A percentile compares a stretch with the other conserved stretches of the same genome.
phyloP scores from a whole-genome alignment of 1,140 invertebrate genomes.

The Polypedilum pembai region DNA sequence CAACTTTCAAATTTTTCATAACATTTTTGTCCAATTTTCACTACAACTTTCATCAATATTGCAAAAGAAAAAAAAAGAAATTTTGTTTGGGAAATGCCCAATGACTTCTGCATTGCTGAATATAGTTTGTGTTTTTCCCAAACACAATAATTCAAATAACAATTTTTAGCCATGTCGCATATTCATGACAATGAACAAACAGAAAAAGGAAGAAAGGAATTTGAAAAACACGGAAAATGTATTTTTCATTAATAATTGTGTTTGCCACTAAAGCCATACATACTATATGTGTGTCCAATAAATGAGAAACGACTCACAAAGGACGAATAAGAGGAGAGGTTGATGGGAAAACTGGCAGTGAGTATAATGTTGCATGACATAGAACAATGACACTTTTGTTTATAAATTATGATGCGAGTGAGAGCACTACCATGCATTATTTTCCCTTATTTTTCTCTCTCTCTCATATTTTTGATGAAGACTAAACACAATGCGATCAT shows the following conservation, averaged over 20 bases:
- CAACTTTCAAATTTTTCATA: not conserved
- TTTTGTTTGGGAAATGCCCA: not conserved
- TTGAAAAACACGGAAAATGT: not conserved
- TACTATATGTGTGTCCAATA: not conserved
- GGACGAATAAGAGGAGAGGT: too few relatives aligned
- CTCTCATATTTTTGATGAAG: too few relatives aligned
- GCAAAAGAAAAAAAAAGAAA: not conserved
- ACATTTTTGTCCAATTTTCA: not conserved
- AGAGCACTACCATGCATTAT: slow-evolving; percentile 16
- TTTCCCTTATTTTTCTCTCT: not conserved
- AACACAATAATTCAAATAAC: slow-evolving; percentile 2
- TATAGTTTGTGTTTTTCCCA: not conserved
- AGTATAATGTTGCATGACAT: slow-evolving; percentile 24
- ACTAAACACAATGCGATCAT: not conserved
- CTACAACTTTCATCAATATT: not conserved
- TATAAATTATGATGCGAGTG: slow-evolving; percentile 22
- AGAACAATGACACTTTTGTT: slow-evolving; percentile 26
- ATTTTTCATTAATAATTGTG: slow-evolving; percentile 7
- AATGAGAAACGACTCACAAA: not conserved
- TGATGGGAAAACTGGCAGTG: not conserved
- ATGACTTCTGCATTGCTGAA: not conserved
- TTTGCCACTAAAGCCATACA: not conserved
- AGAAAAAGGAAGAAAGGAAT: not conserved
- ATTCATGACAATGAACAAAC: not conserved
- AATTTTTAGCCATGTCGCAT: too few relatives aligned